Percentiles rank a stretch among this genome's conserved stretches.
phyloP scores from a whole-genome alignment of 2,797 vertebrate genomes.

The Hafferia zeledoni region DNA sequence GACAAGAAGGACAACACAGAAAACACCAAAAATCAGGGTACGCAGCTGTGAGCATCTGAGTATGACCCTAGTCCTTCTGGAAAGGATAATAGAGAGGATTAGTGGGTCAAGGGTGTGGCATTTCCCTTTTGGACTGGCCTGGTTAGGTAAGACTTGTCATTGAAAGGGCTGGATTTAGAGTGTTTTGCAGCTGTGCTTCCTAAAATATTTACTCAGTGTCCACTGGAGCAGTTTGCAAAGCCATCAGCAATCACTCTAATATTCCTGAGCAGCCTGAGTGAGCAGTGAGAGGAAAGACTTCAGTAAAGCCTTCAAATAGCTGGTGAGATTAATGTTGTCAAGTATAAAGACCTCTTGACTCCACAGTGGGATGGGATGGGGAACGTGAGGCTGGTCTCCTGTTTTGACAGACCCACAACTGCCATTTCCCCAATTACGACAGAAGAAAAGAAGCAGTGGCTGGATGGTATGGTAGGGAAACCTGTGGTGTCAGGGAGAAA shows the following conservation, averaged over 20 bases:
- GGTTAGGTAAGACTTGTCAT: neutral
- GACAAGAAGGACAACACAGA: neutral
- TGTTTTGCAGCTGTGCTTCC: conserved; percentile 10
- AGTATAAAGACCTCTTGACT: conserved; percentile 22
- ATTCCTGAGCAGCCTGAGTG: conserved; percentile 47
- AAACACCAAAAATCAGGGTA: neutral
- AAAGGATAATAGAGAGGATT: neutral
- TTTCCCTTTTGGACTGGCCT: neutral
- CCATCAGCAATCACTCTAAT: conserved; percentile 49
- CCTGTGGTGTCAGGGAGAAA: neutral
- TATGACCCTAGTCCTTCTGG: neutral
- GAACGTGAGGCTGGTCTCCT: neutral
- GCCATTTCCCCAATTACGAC: neutral
- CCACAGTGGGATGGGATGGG: neutral
- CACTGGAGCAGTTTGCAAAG: conserved; percentile 53
- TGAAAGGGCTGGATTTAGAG: neutral
- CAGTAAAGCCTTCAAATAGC: conserved; percentile 21
- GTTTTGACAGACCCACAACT: neutral
- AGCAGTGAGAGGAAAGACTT: conserved; percentile 55
- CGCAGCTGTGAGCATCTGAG: neutral
- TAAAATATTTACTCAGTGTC: conserved; percentile 56
- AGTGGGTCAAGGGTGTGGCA: neutral
- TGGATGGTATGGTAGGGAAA: neutral
- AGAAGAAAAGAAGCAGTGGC: neutral
- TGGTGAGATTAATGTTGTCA: conserved; percentile 46